phyloP scores from a whole-genome alignment of 2,797 vertebrate genomes.

The Alcedo atthis region DNA sequence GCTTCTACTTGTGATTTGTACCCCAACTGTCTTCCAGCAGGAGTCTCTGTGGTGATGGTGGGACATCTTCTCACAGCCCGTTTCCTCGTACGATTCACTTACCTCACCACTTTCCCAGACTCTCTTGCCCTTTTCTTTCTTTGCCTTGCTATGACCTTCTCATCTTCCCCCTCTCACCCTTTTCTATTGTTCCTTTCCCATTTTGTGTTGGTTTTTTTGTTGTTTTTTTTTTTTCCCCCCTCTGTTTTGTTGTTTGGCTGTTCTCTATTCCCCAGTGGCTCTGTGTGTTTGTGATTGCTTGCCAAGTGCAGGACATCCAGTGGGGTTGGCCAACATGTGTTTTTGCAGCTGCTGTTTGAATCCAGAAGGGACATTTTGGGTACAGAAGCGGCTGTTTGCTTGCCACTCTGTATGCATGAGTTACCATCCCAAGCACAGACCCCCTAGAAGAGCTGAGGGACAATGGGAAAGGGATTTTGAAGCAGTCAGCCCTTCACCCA shows the following conservation, averaged over 20 bases:
- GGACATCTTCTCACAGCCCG: background rate
- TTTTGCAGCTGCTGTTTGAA: slow-evolving; percentile 43
- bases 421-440: background rate
- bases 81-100: background rate
- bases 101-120: background rate
- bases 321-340: background rate
- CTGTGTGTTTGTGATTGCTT: background rate
- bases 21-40: background rate
- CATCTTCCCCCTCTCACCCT: background rate
- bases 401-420: background rate
- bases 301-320: background rate
- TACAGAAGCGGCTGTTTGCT: background rate
- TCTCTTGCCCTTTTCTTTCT: background rate
- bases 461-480: background rate
- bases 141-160: background rate
- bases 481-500: background rate
- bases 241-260: background rate
- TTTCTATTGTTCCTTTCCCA: background rate
- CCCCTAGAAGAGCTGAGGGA: background rate
- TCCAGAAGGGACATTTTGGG: background rate
- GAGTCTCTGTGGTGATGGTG: background rate
- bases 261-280: background rate
- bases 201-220: too few relatives aligned
- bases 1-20: background rate
- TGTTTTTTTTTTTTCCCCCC: rapidly evolving